phyloP scores from a whole-genome alignment of 1,140 invertebrate genomes.

The Hormaphis cornu region DNA sequence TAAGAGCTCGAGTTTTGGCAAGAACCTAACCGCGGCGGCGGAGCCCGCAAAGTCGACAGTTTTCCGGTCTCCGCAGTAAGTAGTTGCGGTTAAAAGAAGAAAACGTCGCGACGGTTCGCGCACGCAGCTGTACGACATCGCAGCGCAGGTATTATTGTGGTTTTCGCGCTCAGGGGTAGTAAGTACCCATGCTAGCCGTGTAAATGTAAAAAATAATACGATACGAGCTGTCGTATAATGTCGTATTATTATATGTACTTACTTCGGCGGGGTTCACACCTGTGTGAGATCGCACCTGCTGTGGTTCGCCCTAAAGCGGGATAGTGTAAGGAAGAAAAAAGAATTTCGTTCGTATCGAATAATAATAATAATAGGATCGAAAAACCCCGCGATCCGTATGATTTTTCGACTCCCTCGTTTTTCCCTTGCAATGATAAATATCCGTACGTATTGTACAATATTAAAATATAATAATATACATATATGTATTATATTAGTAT shows the following conservation, averaged over 20 bases:
- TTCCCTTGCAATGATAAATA: not conserved
- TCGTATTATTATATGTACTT: not conserved
- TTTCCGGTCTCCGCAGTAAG: no score
- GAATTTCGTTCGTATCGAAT: not conserved
- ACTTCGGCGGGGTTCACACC: constrained; percentile 16
- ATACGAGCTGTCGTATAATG: not conserved
- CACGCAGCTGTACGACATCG: no score
- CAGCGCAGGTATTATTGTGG: no score
- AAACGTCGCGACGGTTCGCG: no score
- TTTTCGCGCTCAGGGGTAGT: no score
- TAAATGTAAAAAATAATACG: not conserved
- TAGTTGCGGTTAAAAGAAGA: no score
- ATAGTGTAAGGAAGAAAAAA: not conserved
- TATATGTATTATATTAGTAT: no score
- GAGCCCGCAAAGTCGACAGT: no score
- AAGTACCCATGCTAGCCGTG: no score
- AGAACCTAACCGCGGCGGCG: no score
- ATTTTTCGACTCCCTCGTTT: constrained; percentile 31
- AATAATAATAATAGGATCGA: constrained; percentile 28
- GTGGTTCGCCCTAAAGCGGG: not conserved
- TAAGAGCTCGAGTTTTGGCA: no score
- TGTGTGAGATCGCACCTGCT: constrained; percentile 25
- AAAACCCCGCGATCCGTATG: constrained; percentile 30
- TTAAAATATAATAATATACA: no score
- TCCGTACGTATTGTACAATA: constrained; percentile 1